Percentiles rank a stretch among this genome's conserved stretches.
Conservation (phyloP, 1,140 invertebrate genomes). For the Drosophila kurseongensis region DNA sequence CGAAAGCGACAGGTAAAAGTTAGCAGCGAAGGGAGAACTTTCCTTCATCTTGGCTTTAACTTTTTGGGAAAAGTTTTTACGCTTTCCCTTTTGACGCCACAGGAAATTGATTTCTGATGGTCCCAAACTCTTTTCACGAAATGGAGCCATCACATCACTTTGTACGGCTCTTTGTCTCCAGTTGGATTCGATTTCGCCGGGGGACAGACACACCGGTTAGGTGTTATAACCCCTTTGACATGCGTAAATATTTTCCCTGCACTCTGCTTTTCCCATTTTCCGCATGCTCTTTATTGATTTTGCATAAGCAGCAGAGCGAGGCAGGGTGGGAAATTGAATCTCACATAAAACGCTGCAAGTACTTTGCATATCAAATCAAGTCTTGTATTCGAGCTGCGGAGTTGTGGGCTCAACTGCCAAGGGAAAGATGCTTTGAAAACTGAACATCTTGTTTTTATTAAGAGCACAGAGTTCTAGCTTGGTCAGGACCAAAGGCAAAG, state of each 20-base stretch:
- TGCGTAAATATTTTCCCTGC: slow-evolving; percentile 49
- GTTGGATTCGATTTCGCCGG: slow-evolving; percentile 38
- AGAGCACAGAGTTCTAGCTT: slow-evolving; percentile 10
- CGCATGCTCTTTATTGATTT: slow-evolving; percentile 64
- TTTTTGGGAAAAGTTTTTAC: slow-evolving; percentile 65
- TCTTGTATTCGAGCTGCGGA: slow-evolving; percentile 24
- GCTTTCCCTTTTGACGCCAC: slow-evolving; percentile 59
- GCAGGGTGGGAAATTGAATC: slow-evolving; percentile 52
- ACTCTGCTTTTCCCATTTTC: slow-evolving; percentile 39
- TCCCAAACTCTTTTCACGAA: slow-evolving; percentile 30
- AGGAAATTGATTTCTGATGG: slow-evolving; percentile 79
- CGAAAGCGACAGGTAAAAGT: slow-evolving; percentile 67
- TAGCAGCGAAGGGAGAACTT: slow-evolving; percentile 36
- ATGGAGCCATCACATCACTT: slow-evolving; percentile 50
- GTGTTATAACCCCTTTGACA: slow-evolving; percentile 73
- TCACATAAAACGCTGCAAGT: slow-evolving; percentile 50
- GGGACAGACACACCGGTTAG: slow-evolving; percentile 44
- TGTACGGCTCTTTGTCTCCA: slow-evolving; percentile 23
- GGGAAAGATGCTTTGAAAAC: background rate
- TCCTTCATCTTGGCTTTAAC: slow-evolving; percentile 64
- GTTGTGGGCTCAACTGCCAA: slow-evolving; percentile 11
- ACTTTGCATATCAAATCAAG: slow-evolving; percentile 56
- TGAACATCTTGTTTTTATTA: slow-evolving; percentile 35
- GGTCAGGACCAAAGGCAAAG: slow-evolving; percentile 43
- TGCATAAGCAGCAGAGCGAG: slow-evolving; percentile 50